phyloP scores from a whole-genome alignment of 2,888 invertebrate genomes.

The Polyploca ridens region DNA sequence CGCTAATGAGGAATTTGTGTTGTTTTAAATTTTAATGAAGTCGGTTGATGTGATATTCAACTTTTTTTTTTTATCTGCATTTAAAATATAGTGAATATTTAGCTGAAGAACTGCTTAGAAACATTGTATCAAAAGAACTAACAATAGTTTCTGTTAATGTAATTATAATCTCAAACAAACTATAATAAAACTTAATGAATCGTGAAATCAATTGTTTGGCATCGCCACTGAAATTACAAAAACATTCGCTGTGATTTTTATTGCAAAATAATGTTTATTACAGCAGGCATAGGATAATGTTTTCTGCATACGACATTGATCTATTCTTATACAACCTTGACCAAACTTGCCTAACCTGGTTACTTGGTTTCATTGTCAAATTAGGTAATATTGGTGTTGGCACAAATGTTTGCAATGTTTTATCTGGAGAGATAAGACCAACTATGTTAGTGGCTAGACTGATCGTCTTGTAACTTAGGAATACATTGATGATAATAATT shows the following conservation, averaged over 20 bases:
- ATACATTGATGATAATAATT: background rate
- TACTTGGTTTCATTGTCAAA: slow-evolving; percentile 12
- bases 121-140: background rate
- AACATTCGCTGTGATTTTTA: slow-evolving; percentile 4
- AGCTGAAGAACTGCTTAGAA: background rate
- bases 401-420: background rate
- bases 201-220: slow-evolving; percentile 8
- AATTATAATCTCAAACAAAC: background rate
- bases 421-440: background rate
- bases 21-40: too few relatives aligned
- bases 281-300: background rate
- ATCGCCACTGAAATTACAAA: background rate
- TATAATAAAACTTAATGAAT: slow-evolving; percentile 8
- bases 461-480: too few relatives aligned
- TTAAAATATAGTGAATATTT: background rate
- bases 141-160: background rate
- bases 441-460: background rate
- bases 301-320: slow-evolving; percentile 1
- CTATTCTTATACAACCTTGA: slow-evolving; percentile 16
- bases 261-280: background rate
- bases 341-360: slow-evolving; percentile 12
- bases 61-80: too few relatives aligned
- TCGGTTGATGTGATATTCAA: too few relatives aligned
- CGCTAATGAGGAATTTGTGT: too few relatives aligned
- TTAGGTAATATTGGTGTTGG: slow-evolving; percentile 8